A percentile compares a stretch with the other conserved stretches of the same genome.
Conservation (phyloP, 1,140 invertebrate genomes). For the Atopsyche davidsoni region DNA sequence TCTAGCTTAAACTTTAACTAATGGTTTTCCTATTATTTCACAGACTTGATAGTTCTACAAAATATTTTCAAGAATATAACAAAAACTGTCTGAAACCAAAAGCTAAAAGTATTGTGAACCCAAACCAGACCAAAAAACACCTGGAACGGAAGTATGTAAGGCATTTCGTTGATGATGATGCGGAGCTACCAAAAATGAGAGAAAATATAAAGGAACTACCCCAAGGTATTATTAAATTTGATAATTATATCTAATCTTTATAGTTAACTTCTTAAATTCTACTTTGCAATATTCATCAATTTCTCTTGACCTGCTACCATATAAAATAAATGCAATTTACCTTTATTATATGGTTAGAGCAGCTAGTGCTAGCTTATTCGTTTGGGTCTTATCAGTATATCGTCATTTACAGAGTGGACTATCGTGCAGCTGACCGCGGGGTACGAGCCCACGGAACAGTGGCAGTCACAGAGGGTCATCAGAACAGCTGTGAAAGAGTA, state of each 20-base stretch:
- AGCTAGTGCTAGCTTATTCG: no score
- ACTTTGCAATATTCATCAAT: no score
- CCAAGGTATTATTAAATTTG: slow-evolving; percentile 36
- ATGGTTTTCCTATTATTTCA: no score
- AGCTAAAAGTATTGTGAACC: slow-evolving; percentile 11
- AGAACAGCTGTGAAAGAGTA: slow-evolving; percentile 43
- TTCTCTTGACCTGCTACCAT: no score
- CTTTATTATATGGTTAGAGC: no score
- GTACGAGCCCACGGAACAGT: slow-evolving; percentile 44
- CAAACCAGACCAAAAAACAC: slow-evolving; percentile 25
- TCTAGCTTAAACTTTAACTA: no score
- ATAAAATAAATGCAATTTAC: no score
- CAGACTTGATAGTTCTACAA: slow-evolving; percentile 32
- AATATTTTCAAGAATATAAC: slow-evolving; percentile 13
- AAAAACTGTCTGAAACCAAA: background rate
- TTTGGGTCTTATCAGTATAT: no score
- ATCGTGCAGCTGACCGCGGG: slow-evolving; percentile 51
- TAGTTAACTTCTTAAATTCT: no score
- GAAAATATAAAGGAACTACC: slow-evolving; percentile 42
- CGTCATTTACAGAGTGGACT: slow-evolving; percentile 52
- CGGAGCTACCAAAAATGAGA: slow-evolving; percentile 35
- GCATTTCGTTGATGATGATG: slow-evolving; percentile 13
- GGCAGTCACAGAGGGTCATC: slow-evolving; percentile 35
- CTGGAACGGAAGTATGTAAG: slow-evolving; percentile 32
- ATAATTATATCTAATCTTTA: slow-evolving; percentile 11